Evolutionary conservation across 2,888 invertebrate species (phyloP), one percentile per base, ranked within the genome.

Genomic region (Marasmarcha lunaedactyla): DNA sequence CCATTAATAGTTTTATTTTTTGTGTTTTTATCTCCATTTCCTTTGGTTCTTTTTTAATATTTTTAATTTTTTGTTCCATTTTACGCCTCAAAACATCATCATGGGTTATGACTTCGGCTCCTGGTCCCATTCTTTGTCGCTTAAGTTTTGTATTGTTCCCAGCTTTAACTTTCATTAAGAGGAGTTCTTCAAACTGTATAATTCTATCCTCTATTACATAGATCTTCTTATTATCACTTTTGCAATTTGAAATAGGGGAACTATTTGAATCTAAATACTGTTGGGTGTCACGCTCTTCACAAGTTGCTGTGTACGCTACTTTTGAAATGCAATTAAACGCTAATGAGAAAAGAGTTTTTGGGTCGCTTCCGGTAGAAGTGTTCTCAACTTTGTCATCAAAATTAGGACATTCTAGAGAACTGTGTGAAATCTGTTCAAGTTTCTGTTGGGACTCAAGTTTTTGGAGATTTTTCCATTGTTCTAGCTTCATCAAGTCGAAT

Each of bases 91-190:
- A 9, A 12, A 51, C 50, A 38, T 52, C 45, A 33, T 47, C 41
- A 39, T 51, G 46, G 15, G 48, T 50, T 42, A 53, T 51, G 6
- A 49, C 45, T 44, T 51, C 47, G 7, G 51, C 47, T 33, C 50
- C 48, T 40, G 46, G 45, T 36, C 41, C 47, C 26, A 51, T 40
- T 45, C 43, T 51, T 41, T 42, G 44, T 10, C 45, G 36, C 15
- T 33, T 42, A 37, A 36, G 15, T 42, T 47, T 47, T 36, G 33
- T 33, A 27, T 38, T 44, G 15, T 42, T 41, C 33, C 49, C 47
- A 37, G 40, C 12, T 41, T 48, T 48, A 33, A 52, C 38, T 42
- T 49, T 46, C 38, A 39, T 33, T 14, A 52, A 42, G 38, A 50
- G 47, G 9, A 51, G 41, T 40, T 51, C 47, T 48, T 48, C 48